Base-by-base conservation (phyloP, 2,888 invertebrate species). In the Drosophila testacea region DNA sequence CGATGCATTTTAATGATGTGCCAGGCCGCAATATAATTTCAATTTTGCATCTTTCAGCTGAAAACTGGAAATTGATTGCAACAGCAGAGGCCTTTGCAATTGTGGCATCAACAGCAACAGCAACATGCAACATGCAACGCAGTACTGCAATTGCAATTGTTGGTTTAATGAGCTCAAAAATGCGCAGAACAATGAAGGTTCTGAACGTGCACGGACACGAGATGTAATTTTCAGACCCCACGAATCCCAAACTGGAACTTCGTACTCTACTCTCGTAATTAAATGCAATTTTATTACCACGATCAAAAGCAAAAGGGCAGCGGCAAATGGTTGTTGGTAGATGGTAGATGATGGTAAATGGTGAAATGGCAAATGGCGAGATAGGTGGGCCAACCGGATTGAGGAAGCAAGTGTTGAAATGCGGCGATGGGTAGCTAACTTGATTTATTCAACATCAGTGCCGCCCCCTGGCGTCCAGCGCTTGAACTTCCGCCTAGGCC, bases 241-340 rank as follows among this genome's bases (percentile, higher is more conserved):
- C 5, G 22, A 47, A 22, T 59, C 27, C 41, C 56, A 52, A 42
- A 46, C 59, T 67, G 67, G 65, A 54, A 41, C 39, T 48, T 79
- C 51, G 48, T 22, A 22, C 67, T 67, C 16, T 27, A 16, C 52
- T 22, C 52, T 54, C 55, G 78, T 82, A 88, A 87, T 79, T 87
- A 90, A 88, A 85, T 85, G 87, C 89, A 82, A 85, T 88, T 87
- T 88, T 87, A 87, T 87, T 81, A 79, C 86, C 79, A 75, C 81
- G 88, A 86, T 81, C 76, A 86, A 73, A 52, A 66, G 74, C 79
- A 67, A 76, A 78, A 77, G 77, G 73, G 72, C 75, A 74, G 39
- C 44, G 72, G 48, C 70, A 73, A 48, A 48, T 48, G 34, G 48
- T 16, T 4, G 22, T 63, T 70, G 39, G 54, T 47, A 50, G 64